Conservation (phyloP, 1,140 invertebrate species). For the Colletes latitarsis region DNA sequence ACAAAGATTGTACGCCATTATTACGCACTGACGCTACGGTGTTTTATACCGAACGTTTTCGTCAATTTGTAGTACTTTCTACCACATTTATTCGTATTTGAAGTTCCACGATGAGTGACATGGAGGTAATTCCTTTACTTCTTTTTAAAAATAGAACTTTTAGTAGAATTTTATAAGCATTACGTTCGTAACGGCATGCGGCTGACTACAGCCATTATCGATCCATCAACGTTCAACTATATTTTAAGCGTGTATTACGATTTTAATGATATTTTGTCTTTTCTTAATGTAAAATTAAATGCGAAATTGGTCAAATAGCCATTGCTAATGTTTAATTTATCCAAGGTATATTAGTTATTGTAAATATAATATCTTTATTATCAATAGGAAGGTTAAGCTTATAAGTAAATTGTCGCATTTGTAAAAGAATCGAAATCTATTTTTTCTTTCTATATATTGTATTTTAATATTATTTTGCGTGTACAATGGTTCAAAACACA, state of each 20-base stretch:
- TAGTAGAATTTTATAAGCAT: background rate
- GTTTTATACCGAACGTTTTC: conserved; percentile 29
- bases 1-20: conserved; percentile 58
- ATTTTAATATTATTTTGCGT: too few relatives aligned
- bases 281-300: background rate
- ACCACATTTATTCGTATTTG: conserved; percentile 2
- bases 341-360: background rate
- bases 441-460: too few relatives aligned
- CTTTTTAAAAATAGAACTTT: conserved; percentile 1
- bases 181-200: conserved; percentile 23
- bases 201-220: conserved; percentile 60
- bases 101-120: conserved; percentile 65
- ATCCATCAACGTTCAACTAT: conserved; percentile 51
- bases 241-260: background rate
- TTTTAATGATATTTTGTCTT: background rate
- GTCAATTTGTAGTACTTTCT: conserved; percentile 27
- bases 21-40: conserved; percentile 52
- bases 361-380: background rate
- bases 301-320: background rate
- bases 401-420: background rate
- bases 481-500: too few relatives aligned
- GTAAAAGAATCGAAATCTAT: background rate
- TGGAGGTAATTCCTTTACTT: conserved; percentile 61
- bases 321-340: background rate
- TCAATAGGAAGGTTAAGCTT: conserved; percentile 34